Evolutionary conservation across 2,113 vertebrate genomes (phyloP), one percentile per base, ranked within the genome.

Genomic region (Psilopsiagon aurifrons): DNA sequence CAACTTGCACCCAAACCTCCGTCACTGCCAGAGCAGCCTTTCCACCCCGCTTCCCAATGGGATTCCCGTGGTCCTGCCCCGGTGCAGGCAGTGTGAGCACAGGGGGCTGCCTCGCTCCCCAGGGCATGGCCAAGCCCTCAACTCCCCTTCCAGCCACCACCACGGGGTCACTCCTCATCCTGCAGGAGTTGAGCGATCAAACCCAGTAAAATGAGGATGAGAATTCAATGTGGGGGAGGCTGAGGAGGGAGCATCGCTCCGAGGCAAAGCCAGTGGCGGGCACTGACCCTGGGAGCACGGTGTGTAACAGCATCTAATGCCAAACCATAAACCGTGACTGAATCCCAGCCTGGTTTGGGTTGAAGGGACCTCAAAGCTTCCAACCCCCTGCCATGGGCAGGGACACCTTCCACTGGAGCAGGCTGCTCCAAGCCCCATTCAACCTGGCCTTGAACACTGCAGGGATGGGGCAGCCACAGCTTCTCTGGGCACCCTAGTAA

Each of bases 231-330:
- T 63, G 44, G 10, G 47, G 66, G 14, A 5, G 20, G 44, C 68
- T 28, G 22, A 71, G 49, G 12, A 33, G 17, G 47, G 41, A 54
- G 31, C 9, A 14, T 11, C 23, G 46, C n/a, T 68, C 39, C 4
- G 11, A 35, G 54, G 83, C 41, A 60, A 35, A 60, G 52, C 67
- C 29, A 11, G 7, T 9, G 22, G 22, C 7, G 29, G 3, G 8
- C 14, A 0, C 35, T 33, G 23, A 23, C 46, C 76, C 77, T 37
- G 41, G 13, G 23, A 28, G 41, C 37, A 28, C 8, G 13, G 63
- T 6, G 0, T 1, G 17, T 9, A 14, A 66, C 43, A 33, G 6
- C 51, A 3, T 4, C 23, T 6, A 37, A n/a, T 10, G 20, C 39
- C 54, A 57, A n/a, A n/a, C 55, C 55, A 57, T n/a, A 14, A 57